Conservation (phyloP, 2,797 vertebrate genomes). For the Scyliorhinus canicula region DNA sequence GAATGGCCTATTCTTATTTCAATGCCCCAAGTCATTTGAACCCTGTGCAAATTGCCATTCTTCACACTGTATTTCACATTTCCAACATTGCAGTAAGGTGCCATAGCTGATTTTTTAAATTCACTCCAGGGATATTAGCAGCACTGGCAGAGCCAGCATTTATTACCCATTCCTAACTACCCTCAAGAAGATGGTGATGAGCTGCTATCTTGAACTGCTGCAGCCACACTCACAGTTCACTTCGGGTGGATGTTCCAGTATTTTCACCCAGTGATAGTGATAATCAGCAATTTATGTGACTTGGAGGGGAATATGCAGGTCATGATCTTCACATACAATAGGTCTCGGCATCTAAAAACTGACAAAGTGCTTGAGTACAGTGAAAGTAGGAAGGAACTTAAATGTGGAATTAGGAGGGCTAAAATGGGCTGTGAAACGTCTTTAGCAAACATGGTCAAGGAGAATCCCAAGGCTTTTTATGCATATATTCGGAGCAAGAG, state of each 20-base stretch:
- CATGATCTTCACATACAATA: too few species aligned
- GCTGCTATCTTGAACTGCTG: background rate
- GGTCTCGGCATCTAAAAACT: too few species aligned
- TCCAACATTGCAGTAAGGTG: background rate
- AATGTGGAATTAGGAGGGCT: too few species aligned
- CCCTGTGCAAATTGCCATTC: background rate
- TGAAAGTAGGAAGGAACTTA: too few species aligned
- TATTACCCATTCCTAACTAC: background rate
- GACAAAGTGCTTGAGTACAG: too few species aligned
- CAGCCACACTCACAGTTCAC: background rate
- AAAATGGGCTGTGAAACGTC: too few species aligned
- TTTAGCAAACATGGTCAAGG: too few species aligned
- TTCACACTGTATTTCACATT: background rate
- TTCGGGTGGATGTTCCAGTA: background rate
- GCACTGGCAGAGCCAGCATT: background rate
- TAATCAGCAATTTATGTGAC: too few species aligned
- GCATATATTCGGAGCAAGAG: too few species aligned
- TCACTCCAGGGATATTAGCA: background rate
- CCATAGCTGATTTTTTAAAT: background rate
- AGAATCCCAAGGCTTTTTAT: too few species aligned
- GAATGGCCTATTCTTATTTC: background rate
- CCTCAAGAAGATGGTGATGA: background rate
- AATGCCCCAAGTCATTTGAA: background rate
- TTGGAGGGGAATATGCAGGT: background rate
- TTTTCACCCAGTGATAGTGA: background rate